These are phyloP conservation scores for Enhydra lutris DNA, from an alignment of 2,113 vertebrate genomes.

Conservation along the genomic window DNA sequence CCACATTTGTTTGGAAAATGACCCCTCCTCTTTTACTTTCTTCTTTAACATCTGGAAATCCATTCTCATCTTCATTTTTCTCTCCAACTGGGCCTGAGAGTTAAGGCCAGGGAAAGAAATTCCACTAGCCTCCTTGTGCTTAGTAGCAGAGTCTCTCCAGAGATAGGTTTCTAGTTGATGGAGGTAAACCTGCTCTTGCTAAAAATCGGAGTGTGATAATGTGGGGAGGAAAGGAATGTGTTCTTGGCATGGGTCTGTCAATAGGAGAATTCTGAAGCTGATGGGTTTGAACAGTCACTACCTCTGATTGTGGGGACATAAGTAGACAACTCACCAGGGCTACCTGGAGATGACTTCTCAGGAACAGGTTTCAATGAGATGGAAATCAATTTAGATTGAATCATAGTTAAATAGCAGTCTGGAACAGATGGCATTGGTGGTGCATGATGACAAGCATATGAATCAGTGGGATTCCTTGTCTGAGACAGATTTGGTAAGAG, in stretches of 20 bases:
- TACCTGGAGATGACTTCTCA: neutral
- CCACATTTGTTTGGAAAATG: neutral
- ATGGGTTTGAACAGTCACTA: neutral
- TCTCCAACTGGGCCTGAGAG: neutral
- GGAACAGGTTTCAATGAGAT: neutral
- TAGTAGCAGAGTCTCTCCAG: neutral
- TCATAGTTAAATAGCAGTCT: neutral
- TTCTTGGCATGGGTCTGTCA: neutral
- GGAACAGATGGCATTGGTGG: neutral
- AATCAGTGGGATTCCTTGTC: neutral
- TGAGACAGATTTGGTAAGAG: neutral
- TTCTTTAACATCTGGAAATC: neutral
- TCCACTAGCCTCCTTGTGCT: neutral
- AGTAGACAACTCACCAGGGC: neutral
- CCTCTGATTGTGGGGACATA: neutral
- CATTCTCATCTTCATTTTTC: neutral
- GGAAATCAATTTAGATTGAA: neutral
- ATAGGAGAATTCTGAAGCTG: neutral
- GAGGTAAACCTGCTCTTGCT: neutral
- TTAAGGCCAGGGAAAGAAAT: neutral
- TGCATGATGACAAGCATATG: neutral
- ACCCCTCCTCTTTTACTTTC: neutral
- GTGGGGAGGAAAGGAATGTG: neutral
- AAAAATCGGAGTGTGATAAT: neutral
- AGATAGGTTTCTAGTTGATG: neutral